phyloP scores from a whole-genome alignment of 2,888 invertebrate genomes.

The Tinea trinotella region DNA sequence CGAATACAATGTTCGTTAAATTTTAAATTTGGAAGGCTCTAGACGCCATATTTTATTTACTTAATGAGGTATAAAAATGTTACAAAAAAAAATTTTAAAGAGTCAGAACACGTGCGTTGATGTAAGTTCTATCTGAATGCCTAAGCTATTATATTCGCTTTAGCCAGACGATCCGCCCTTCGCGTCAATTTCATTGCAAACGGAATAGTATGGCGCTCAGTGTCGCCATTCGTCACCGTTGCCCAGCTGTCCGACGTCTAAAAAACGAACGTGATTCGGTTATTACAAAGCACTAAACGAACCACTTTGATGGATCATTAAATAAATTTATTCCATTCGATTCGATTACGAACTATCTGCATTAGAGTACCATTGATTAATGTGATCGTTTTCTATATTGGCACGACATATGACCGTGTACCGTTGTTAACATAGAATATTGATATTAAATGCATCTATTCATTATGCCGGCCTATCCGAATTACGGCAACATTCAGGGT shows the following conservation, averaged over 20 bases:
- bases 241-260: constrained; percentile 33
- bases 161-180: constrained; percentile 37
- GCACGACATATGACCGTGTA: too few relatives aligned
- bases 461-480: too few relatives aligned
- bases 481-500: too few relatives aligned
- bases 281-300: constrained; percentile 53
- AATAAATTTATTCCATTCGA: constrained; percentile 55
- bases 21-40: neutral
- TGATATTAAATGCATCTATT: too few relatives aligned
- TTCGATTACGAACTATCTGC: constrained; percentile 45
- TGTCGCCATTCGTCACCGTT: constrained; percentile 50
- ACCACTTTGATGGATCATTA: constrained; percentile 58
- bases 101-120: neutral
- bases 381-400: neutral
- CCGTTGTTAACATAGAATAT: too few relatives aligned
- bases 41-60: neutral
- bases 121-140: neutral
- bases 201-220: constrained; percentile 36
- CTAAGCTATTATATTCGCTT: constrained; percentile 9
- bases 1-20: too few relatives aligned
- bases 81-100: neutral
- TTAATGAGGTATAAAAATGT: neutral
- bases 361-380: neutral
- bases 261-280: constrained; percentile 61
- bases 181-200: constrained; percentile 40